Evolutionary conservation across 2,113 vertebrate genomes (phyloP), one percentile per base, ranked within the genome.

Genomic region (Stictonetta naevosa): DNA sequence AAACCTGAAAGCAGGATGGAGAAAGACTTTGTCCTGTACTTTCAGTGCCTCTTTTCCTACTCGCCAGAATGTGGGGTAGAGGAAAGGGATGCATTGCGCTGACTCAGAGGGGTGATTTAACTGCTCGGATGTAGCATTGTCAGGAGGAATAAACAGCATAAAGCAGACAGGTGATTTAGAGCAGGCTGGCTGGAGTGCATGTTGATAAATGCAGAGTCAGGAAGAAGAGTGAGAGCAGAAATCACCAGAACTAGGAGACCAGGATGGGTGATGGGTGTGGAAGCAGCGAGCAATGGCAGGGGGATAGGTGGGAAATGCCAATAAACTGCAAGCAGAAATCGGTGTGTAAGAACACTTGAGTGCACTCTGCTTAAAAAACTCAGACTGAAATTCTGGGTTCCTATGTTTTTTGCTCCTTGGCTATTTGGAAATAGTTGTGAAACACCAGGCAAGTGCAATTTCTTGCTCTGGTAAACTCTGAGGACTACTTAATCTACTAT

Each of bases 241-340:
- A 56, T 83, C 21, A 90, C 36, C 44, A 66, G 66, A 82, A 42
- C 63, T 81, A 19, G 8, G 33, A 84, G 8, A 13, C 10, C 8
- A 31, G 21, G 77, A 29, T 46, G 20, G 52, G 16, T 73, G 40
- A 25, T 55, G 33, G 17, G 34, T 33, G 33, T 66, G 17, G 74
- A 77, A 82, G 66, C 4, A 25, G 52, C 0, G 1, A 88, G 7
- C 15, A 50, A 69, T 40, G 0, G 58, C 21, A 25, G 34, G 2
- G 87, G 31, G 15, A 34, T 44, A 68, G 44, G 11, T 59, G 68
- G 55, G 44, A 84, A 48, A 62, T n/a, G 7, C 23, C 23, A 26
- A 6, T 36, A 26, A 60, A 50, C 11, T 62, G 4, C 48, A 76
- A 56, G 31, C 22, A 87, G 50, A 89, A 82, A 33, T 95, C 29